A percentile compares a stretch with the other conserved stretches of the same genome.
Evolutionary conservation across 2,797 vertebrate species (phyloP).

Genomic region (Sebastes glaucus): DNA sequence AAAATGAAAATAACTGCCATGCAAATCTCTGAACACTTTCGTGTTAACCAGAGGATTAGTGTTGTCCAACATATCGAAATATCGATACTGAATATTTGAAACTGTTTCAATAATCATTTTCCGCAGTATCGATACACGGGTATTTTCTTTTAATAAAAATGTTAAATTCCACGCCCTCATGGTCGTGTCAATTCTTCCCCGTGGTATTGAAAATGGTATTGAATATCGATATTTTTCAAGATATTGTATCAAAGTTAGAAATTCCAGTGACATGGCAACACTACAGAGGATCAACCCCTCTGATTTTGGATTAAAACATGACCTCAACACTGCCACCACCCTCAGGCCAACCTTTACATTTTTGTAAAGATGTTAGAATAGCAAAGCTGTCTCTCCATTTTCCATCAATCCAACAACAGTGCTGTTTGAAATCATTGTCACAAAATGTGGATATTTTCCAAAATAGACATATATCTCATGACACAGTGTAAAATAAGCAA

Average conservation of each 20-base stretch:
- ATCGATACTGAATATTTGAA: too few relatives aligned
- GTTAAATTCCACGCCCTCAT: too few relatives aligned
- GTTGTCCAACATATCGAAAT: too few relatives aligned
- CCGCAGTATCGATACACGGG: too few relatives aligned
- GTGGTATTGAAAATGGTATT: neutral
- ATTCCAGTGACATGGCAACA: neutral
- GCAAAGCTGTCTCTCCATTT: neutral
- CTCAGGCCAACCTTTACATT: neutral
- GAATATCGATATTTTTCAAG: neutral
- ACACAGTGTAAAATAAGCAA: neutral
- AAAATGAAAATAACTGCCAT: neutral
- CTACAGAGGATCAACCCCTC: neutral
- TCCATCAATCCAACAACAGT: neutral
- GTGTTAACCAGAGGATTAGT: neutral
- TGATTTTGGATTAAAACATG: neutral
- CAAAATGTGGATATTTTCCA: neutral
- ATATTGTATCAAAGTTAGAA: neutral
- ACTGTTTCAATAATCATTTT: too few relatives aligned
- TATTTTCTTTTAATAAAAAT: too few relatives aligned
- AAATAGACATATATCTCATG: neutral
- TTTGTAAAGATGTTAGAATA: neutral
- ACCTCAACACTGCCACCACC: neutral
- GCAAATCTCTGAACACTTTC: neutral
- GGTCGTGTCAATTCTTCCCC: neutral
- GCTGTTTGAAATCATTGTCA: neutral